Base-by-base conservation (phyloP, 2,797 vertebrate genomes). In the Chrosomus eos region DNA sequence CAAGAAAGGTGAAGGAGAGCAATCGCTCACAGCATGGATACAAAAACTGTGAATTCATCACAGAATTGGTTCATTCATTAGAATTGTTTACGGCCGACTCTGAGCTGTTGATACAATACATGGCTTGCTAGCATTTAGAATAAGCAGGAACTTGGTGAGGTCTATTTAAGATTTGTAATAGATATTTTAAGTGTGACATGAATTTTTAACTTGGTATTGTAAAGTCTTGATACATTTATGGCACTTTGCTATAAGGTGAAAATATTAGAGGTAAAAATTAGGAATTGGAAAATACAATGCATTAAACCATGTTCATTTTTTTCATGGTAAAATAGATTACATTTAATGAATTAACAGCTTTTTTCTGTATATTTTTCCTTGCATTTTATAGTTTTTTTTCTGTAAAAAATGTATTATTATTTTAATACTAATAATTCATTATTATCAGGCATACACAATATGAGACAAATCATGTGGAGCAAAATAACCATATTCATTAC, bases 31-130 rank as follows among this genome's bases (percentile, higher is more conserved):
- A 78, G 82, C 74, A 84, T 31, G 55, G 13, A 45, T 78, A 19
- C 71, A 81, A 81, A 72, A n/a, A 70, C 64, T 23, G 10, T 31
- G n/a, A 62, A 60, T 84, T 67, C 40, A 75, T 84, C 76, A 23
- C 28, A 43, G 85, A 55, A 79, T 83, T 51, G 19, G 10, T 53
- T 48, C 64, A 70, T 48, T 48, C 14, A 48, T 48, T 48, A 73
- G 85, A 55, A 75, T 80, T 51, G 19, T 7, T 53, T 48, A 78
- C 5, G 18, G 43, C 58, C 16, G 0, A 16, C 43, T 43, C 58
- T 72, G 18, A 71, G 51, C 67, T 64, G 71, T 82, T 45, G 8
- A 2, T 45, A 51, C 18, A 51, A 19, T 51, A 18, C 16, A 51
- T 74, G 81, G 51, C n/a, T 81, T 71, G 40, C 19, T 23, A 31